phyloP scores from a whole-genome alignment of 2,888 invertebrate genomes.

The Diadegma fenestrale region DNA sequence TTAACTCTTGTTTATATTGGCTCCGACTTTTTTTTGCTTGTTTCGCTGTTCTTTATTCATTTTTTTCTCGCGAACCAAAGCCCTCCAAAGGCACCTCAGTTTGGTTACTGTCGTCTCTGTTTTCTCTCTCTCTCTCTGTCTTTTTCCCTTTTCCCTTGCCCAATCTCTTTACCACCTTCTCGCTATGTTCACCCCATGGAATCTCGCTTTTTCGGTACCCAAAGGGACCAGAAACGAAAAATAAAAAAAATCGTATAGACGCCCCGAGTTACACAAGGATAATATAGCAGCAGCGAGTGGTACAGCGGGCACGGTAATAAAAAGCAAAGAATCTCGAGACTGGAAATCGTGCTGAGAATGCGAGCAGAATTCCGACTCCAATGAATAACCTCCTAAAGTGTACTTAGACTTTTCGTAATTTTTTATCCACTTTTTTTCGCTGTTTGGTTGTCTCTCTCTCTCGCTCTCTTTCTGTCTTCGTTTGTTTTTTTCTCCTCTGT shows the following conservation, averaged over 20 bases:
- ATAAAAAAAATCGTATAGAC: slow-evolving; percentile 2
- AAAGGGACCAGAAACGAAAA: slow-evolving; percentile 3
- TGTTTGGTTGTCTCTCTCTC: too few relatives aligned
- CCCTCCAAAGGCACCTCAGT: slow-evolving; percentile 19
- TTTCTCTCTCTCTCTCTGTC: background rate
- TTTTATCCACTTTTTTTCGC: slow-evolving; percentile 25
- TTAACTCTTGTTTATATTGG: background rate
- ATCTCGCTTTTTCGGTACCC: slow-evolving; percentile 21
- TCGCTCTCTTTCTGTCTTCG: background rate
- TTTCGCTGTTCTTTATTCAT: background rate
- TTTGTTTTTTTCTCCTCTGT: background rate
- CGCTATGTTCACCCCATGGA: background rate
- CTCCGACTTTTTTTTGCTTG: background rate
- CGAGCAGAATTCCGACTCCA: slow-evolving; percentile 8
- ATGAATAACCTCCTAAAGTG: slow-evolving; percentile 18
- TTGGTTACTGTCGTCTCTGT: background rate
- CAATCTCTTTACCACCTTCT: background rate
- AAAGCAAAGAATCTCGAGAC: slow-evolving; percentile 21
- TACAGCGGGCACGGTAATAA: slow-evolving; percentile 27
- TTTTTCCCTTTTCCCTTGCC: background rate
- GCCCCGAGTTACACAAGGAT: background rate
- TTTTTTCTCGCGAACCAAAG: slow-evolving; percentile 12
- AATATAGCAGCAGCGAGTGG: background rate
- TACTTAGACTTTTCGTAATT: slow-evolving; percentile 8
- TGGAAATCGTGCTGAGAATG: slow-evolving; percentile 31